These are phyloP conservation scores for Pteropus alecto DNA, from an alignment of 2,113 vertebrate genomes.

Conservation along the genomic window DNA sequence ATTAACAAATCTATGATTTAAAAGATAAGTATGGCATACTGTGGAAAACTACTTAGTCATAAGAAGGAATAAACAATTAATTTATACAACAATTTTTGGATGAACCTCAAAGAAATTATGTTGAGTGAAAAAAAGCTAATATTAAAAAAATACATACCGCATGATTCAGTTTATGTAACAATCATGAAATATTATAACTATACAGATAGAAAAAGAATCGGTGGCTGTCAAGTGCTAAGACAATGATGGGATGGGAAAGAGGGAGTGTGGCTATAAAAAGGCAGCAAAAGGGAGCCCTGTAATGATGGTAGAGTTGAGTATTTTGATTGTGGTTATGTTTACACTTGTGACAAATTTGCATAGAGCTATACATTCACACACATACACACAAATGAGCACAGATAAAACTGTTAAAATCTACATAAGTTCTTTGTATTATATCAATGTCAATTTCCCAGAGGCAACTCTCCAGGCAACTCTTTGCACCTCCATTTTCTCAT, in stretches of 20 bases:
- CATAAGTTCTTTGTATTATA: not conserved
- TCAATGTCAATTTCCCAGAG: too few species aligned
- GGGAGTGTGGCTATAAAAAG: not conserved
- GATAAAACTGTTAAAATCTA: too few species aligned
- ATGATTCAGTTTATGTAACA: not conserved
- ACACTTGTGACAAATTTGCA: not conserved
- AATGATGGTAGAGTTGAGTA: not conserved
- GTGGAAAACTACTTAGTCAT: not conserved
- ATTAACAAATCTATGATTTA: not conserved
- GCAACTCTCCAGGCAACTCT: rapidly evolving
- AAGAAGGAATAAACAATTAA: too few species aligned
- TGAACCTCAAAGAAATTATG: not conserved
- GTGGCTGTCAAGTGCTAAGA: not conserved
- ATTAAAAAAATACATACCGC: not conserved
- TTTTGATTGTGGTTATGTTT: not conserved
- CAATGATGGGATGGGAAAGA: not conserved
- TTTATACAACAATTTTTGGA: not conserved
- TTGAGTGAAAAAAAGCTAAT: not conserved
- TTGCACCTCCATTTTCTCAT: not conserved
- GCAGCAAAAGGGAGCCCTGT: not conserved
- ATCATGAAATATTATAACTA: not conserved
- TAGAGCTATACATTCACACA: not conserved
- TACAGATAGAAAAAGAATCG: not conserved
- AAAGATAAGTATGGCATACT: not conserved
- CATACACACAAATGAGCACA: too few species aligned